Evolutionary conservation across 2,113 vertebrate species (phyloP).

Genomic region (Solenodon paradoxus): DNA sequence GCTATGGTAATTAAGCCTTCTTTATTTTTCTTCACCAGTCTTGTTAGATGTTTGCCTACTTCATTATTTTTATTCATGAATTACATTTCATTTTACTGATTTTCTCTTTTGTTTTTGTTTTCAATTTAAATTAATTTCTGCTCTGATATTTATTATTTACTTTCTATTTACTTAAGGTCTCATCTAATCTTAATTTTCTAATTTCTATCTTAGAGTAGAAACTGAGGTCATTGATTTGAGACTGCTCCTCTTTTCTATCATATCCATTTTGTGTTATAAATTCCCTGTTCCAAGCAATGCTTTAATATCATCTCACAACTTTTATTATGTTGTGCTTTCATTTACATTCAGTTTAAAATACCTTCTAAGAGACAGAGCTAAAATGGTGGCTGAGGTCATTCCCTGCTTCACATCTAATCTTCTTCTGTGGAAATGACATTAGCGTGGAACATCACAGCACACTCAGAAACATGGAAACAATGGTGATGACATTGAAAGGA

Average conservation of each 20-base stretch:
- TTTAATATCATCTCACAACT: neutral
- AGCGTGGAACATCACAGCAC: too few species aligned
- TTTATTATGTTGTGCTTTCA: neutral
- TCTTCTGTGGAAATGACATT: too few species aligned
- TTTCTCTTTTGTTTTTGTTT: neutral
- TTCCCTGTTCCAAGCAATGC: neutral
- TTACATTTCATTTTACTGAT: neutral
- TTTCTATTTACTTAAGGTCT: neutral
- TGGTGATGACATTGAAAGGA: too few species aligned
- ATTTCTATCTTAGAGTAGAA: neutral
- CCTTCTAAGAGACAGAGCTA: too few species aligned
- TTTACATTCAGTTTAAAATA: neutral
- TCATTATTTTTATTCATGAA: neutral
- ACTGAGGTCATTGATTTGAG: neutral
- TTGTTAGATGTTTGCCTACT: neutral
- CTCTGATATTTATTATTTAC: neutral
- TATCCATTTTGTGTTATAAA: neutral
- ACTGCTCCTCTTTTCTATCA: neutral
- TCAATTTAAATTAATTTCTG: neutral
- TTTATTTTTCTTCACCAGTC: neutral
- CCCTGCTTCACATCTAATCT: too few species aligned
- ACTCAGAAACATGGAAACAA: too few species aligned
- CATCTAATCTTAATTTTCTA: neutral
- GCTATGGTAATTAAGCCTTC: neutral
- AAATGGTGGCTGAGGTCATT: too few species aligned